phyloP scores from a whole-genome alignment of 2,888 invertebrate genomes.

The Pammene fasciana region DNA sequence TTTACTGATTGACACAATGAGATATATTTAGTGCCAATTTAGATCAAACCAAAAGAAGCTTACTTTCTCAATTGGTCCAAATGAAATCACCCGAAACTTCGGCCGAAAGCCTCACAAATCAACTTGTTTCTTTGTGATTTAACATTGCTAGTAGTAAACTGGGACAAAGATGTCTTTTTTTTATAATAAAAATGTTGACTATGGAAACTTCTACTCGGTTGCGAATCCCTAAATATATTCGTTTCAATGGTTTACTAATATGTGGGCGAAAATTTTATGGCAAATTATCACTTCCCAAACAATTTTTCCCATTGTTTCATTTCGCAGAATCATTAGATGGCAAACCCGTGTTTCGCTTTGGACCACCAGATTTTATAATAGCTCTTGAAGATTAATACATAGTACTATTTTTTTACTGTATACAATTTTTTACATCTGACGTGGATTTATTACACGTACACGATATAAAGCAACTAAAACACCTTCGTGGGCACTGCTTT shows the following conservation, averaged over 20 bases:
- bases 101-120: conserved; percentile 9
- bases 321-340: too few relatives aligned
- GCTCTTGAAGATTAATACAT: too few relatives aligned
- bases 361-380: too few relatives aligned
- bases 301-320: too few relatives aligned
- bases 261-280: too few relatives aligned
- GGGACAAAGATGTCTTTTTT: conserved; percentile 10
- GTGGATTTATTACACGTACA: too few relatives aligned
- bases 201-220: not conserved
- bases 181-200: conserved; percentile 3
- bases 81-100: conserved; percentile 23
- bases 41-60: not conserved
- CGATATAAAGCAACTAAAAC: not conserved
- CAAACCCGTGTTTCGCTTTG: too few relatives aligned
- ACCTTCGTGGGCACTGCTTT: not conserved
- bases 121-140: conserved; percentile 27
- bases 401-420: too few relatives aligned
- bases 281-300: too few relatives aligned
- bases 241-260: too few relatives aligned
- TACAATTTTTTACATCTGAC: too few relatives aligned
- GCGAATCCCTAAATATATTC: too few relatives aligned
- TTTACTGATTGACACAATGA: not conserved
- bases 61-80: conserved; percentile 4
- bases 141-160: conserved; percentile 6
- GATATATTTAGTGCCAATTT: conserved; percentile 8